These are phyloP conservation scores for Zonotrichia leucophrys DNA, from an alignment of 2,113 vertebrate species.

Conservation along the genomic window DNA sequence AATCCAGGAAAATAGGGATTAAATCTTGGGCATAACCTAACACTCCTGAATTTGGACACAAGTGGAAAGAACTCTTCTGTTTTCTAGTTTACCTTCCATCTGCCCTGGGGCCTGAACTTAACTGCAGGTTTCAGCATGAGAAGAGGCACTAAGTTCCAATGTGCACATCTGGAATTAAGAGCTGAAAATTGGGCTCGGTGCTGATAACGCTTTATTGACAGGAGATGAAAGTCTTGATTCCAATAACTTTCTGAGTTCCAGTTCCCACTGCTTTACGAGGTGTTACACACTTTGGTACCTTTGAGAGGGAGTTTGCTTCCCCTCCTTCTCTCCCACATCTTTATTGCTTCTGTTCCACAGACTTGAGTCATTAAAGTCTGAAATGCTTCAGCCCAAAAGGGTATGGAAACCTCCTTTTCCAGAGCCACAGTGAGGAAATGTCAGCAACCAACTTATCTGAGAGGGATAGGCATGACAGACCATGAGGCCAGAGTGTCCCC, in stretches of 20 bases:
- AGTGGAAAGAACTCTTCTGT: not conserved
- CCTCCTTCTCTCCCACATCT: conserved; percentile 51
- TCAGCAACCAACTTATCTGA: not conserved
- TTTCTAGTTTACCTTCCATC: conserved; percentile 26
- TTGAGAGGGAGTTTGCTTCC: conserved; percentile 57
- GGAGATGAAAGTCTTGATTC: conserved; percentile 75
- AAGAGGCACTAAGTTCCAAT: conserved; percentile 34
- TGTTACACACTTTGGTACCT: conserved; percentile 71
- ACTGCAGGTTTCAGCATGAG: not conserved
- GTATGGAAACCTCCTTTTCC: conserved; percentile 8
- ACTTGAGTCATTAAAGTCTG: conserved; percentile 51
- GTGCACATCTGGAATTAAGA: conserved; percentile 72
- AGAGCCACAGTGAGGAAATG: not conserved
- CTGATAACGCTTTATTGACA: conserved; percentile 73
- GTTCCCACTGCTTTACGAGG: conserved; percentile 73
- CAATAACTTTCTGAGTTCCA: conserved; percentile 62
- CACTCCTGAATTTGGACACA: not conserved
- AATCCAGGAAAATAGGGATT: not conserved
- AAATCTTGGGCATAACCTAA: not conserved
- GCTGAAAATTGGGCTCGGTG: conserved; percentile 42
- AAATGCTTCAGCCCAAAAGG: not conserved
- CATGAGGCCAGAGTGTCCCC: not conserved
- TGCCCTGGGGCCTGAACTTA: not conserved
- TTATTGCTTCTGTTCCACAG: conserved; percentile 67
- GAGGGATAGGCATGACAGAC: not conserved